Base-by-base conservation (phyloP, 2,113 vertebrate genomes). In the Acrocephalus arundinaceus region DNA sequence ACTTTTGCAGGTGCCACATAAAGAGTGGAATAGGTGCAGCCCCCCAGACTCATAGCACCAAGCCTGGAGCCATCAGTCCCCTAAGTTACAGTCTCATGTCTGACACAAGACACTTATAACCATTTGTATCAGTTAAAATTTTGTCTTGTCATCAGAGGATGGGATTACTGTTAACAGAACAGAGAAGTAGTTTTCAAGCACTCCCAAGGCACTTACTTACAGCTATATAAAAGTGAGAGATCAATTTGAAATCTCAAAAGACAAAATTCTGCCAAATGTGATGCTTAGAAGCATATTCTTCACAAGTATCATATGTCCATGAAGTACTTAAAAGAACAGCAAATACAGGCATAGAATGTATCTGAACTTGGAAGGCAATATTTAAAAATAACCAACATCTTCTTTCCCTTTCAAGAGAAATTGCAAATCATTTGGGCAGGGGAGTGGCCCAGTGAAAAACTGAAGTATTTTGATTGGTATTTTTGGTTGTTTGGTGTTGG, bases 341-440 rank as follows among this genome's bases (percentile, higher is more conserved):
- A 87, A n/a, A 87, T 18, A 68, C 43, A 79, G 46, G 37, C 62
- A 82, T 31, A 70, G 82, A 62, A 87, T 15, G 31, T n/a, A 55
- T 45, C 49, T 71, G 83, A 87, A 76, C 31, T 54, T 76, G 67
- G 52, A 89, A 85, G 54, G 55, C 41, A 82, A 61, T 7, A 5
- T 65, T 91, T 61, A 85, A 94, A 96, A 95, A 82, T 76, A 92
- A 72, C 54, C 31, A 82, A 18, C n/a, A 49, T 31, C 67, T 91
- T 41, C 16, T 52, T 76, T 68, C 23, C 39, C 22, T 87, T 89
- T 72, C 52, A 80, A 49, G 75, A 81, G 27, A 80, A 72, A 76
- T 28, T 6, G 11, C 76, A 89, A 77, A 86, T 79, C 4, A 33
- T 28, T 84, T 35, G 43, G 27, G n/a, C 72, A 80, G 33, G 43